Percentiles rank a stretch among this genome's conserved stretches.
Evolutionary conservation across 2,113 vertebrate species (phyloP).

Genomic region (Propithecus coquereli): DNA sequence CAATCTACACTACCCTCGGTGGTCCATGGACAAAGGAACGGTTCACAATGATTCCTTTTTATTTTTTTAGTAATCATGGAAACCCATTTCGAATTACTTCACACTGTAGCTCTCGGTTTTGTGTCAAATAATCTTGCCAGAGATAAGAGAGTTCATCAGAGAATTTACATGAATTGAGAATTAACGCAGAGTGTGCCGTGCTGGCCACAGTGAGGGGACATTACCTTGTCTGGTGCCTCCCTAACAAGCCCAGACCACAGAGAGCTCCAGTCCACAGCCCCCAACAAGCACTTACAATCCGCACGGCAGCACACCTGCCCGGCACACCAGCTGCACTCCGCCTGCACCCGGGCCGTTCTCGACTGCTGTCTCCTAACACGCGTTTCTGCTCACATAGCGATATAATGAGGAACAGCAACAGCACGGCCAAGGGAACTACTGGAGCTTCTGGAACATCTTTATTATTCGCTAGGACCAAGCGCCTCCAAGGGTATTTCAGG

Average conservation of each 20-base stretch:
- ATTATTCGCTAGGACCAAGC: background rate
- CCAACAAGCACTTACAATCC: background rate
- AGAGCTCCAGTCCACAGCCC: rapidly evolving
- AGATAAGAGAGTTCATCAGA: background rate
- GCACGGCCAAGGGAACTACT: background rate
- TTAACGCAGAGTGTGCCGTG: background rate
- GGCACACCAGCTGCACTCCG: too few relatives aligned
- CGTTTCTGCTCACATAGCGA: background rate
- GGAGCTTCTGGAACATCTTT: background rate
- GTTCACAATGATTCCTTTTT: background rate
- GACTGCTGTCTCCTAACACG: background rate
- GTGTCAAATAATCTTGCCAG: background rate
- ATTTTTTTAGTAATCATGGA: background rate
- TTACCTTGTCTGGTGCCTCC: background rate
- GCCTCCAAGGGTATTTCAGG: background rate
- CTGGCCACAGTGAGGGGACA: background rate
- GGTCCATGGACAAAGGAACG: background rate
- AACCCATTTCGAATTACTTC: background rate
- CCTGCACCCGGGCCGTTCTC: background rate
- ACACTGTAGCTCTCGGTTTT: background rate
- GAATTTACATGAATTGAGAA: background rate
- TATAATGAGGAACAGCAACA: background rate
- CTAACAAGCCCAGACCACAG: background rate
- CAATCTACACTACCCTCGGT: too few relatives aligned
- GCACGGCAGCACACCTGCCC: background rate